Evolutionary conservation across 2,113 vertebrate genomes (phyloP), one percentile per base, ranked within the genome.

Genomic region (Hippocampus zosterae): DNA sequence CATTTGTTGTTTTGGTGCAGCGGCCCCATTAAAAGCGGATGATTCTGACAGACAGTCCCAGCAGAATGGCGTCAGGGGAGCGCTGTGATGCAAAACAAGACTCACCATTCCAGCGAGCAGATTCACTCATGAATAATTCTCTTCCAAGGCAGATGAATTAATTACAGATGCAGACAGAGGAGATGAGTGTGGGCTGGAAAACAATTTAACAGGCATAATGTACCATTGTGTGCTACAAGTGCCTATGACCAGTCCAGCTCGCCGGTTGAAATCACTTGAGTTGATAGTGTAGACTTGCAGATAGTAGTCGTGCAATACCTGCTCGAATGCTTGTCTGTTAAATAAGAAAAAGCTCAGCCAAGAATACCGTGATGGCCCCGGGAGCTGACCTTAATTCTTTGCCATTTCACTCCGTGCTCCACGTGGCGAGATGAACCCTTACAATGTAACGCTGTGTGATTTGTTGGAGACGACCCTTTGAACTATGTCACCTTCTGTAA

Each of bases 51-150:
- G 84, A 72, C 73, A 10, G 75, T 76, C 87, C 88, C 87, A 77
- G 77, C 70, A 77, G 87, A 80, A 18, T 27, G 8, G 56, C 79
- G 79, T 81, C 79, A 75, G 75, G 85, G 83, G 81, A 88, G 74
- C 19, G 42, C 33, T 21, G 83, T 56, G 76, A 80, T 82, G 76
- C 84, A 79, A 84, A 88, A 87, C 83, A 88, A 88, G 82, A 79
- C 80, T 55, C 83, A 73, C 79, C 76, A 80, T 85, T 87, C 78
- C 82, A 83, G 65, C 67, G 82, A 88, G 87, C 86, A 88, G 85
- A 91, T 86, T 88, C 80, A 66, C 85, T 90, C 87, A 91, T 91
- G 83, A 91, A 91, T 91, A 88, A 91, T 91, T 91, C 87, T 59
- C 84, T 89, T 87, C 72, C 64, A 86, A 87, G 82, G 75, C 76